Evolutionary conservation across 1,140 invertebrate genomes (phyloP).

Genomic region (Zaprionus kolodkinae): DNA sequence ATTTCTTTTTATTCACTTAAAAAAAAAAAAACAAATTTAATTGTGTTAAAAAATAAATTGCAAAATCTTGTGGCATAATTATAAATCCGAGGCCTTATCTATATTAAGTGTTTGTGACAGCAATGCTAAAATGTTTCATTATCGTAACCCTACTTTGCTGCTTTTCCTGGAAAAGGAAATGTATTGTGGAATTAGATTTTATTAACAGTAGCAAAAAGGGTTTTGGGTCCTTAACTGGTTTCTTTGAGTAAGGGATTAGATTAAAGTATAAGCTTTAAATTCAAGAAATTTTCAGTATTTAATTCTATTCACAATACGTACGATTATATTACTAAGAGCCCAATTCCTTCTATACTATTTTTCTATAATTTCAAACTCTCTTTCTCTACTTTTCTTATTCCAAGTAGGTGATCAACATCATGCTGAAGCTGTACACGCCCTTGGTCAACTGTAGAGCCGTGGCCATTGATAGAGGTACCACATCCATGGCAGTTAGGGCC

Average conservation of each 20-base stretch:
- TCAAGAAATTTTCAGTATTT: no score
- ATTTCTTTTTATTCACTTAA: neutral
- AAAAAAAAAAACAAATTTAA: constrained; percentile 19
- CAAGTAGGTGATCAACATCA: constrained; percentile 66
- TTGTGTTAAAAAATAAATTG: constrained; percentile 57
- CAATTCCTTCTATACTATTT: no score
- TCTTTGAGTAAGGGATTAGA: no score
- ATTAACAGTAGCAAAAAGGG: no score
- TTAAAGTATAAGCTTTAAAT: no score
- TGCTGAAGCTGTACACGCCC: constrained; percentile 68
- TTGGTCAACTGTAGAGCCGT: constrained; percentile 67
- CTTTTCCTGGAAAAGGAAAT: no score
- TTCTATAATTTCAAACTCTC: neutral
- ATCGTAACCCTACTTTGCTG: no score
- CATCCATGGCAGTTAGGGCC: constrained; percentile 46
- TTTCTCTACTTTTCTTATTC: constrained; percentile 12
- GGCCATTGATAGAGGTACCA: constrained; percentile 65
- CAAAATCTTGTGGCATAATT: neutral
- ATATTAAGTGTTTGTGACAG: neutral
- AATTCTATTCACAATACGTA: no score
- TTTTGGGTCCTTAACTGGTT: no score
- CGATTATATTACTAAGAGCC: no score
- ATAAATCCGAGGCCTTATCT: neutral
- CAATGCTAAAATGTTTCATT: neutral
- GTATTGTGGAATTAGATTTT: no score